Conservation (phyloP, 2,888 invertebrate species). For the Tortrix viridana region DNA sequence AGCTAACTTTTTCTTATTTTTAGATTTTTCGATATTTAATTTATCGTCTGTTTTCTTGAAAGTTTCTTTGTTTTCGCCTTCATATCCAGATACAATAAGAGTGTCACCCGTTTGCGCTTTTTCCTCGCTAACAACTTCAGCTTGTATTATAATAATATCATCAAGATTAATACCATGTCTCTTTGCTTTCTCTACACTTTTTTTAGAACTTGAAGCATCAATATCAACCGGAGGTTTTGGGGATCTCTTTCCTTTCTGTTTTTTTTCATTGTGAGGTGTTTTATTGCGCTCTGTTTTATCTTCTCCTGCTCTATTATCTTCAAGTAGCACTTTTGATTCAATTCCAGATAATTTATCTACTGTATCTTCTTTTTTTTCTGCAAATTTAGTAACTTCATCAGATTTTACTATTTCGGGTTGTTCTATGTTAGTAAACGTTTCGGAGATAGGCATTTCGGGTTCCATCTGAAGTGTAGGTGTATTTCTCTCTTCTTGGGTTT, state of each 20-base stretch:
- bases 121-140: slow-evolving; percentile 27
- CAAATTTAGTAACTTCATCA: not conserved
- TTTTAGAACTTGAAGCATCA: slow-evolving; percentile 8
- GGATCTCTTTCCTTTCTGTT: slow-evolving; percentile 25
- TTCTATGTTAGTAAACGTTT: not conserved
- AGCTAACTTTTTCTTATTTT: slow-evolving; percentile 27
- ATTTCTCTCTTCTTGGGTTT: slow-evolving; percentile 40
- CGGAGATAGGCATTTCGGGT: slow-evolving; percentile 3
- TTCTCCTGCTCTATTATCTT: slow-evolving; percentile 45
- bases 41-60: not conserved
- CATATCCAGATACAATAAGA: slow-evolving; percentile 4
- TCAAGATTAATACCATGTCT: slow-evolving; percentile 22
- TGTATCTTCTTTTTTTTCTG: slow-evolving; percentile 30
- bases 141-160: slow-evolving; percentile 34
- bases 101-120: slow-evolving; percentile 12
- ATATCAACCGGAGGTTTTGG: slow-evolving; percentile 26
- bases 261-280: slow-evolving; percentile 16
- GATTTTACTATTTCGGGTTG: not conserved
- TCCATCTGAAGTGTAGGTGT: slow-evolving; percentile 39
- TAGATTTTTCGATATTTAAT: slow-evolving; percentile 6
- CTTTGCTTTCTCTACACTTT: slow-evolving; percentile 1
- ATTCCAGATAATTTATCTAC: slow-evolving; percentile 32
- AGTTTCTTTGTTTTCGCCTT: not conserved
- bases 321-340: slow-evolving; percentile 43
- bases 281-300: slow-evolving; percentile 25